These are phyloP conservation scores for Oligia fasciuncula DNA, from an alignment of 2,888 invertebrate species.

Conservation along the genomic window DNA sequence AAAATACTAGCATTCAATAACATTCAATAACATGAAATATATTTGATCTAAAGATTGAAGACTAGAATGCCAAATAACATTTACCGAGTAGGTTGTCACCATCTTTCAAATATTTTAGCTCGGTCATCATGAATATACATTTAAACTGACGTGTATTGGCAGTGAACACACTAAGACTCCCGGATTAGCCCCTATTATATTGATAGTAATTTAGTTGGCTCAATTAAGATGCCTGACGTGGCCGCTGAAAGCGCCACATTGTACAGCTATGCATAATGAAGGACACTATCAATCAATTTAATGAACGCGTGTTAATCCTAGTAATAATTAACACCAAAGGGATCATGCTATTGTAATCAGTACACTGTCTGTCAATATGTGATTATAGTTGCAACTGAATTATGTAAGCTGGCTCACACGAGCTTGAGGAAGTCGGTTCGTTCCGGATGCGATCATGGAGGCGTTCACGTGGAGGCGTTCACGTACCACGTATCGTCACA, in stretches of 20 bases:
- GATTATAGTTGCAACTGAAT: background rate
- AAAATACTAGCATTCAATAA: background rate
- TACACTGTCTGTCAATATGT: background rate
- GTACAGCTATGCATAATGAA: slow-evolving; percentile 22
- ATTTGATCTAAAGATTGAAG: background rate
- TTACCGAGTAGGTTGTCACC: background rate
- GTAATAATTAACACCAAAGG: slow-evolving; percentile 15
- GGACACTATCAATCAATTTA: slow-evolving; percentile 33
- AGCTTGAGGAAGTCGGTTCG: background rate
- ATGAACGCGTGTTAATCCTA: slow-evolving; percentile 33
- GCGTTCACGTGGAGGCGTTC: too few species aligned
- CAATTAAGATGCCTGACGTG: background rate
- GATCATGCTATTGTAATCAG: background rate
- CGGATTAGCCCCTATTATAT: background rate
- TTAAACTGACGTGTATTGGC: background rate
- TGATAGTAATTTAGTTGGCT: slow-evolving; percentile 2
- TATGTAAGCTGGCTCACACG: background rate
- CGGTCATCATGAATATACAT: background rate
- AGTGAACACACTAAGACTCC: background rate
- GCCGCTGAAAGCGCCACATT: slow-evolving; percentile 11
- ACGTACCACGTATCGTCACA: background rate
- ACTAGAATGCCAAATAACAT: background rate
- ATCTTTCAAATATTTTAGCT: background rate
- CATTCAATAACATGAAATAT: too few species aligned
- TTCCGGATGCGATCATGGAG: background rate